Evolutionary conservation across 2,113 vertebrate species (phyloP).

Genomic region (Rhipidura dahli): DNA sequence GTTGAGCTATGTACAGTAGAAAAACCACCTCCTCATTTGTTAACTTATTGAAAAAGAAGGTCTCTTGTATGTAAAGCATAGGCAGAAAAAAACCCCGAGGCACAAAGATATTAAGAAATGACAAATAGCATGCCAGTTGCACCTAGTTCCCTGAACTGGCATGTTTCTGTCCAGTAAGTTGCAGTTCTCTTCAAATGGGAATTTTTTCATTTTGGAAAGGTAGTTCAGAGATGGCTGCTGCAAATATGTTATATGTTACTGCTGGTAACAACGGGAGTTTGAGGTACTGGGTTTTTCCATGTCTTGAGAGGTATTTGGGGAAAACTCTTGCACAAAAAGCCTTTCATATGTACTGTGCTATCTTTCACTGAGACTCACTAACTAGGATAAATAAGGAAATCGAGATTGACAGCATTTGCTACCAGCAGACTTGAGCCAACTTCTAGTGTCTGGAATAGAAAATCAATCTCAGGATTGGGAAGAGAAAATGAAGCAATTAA

Average conservation of each 20-base stretch:
- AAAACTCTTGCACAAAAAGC: background rate
- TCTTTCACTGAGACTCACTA: background rate
- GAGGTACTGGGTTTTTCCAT: background rate
- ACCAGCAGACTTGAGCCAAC: background rate
- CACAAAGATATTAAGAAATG: background rate
- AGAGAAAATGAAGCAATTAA: slow-evolving; percentile 49
- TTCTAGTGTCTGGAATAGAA: slow-evolving; percentile 1
- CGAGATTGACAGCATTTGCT: background rate
- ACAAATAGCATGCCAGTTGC: background rate
- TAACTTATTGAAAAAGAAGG: background rate
- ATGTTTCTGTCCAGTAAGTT: background rate
- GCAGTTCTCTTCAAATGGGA: background rate
- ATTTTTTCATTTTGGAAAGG: background rate
- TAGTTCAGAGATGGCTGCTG: background rate
- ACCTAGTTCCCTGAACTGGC: background rate
- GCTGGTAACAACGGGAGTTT: background rate
- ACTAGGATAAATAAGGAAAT: background rate
- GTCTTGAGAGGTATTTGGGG: background rate
- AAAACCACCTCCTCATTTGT: background rate
- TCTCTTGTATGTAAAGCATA: background rate
- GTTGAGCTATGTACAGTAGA: background rate
- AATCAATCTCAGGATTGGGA: slow-evolving; percentile 3
- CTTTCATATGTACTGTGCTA: background rate
- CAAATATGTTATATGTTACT: too few relatives aligned
- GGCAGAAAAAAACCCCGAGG: background rate